Evolutionary conservation across 2,797 vertebrate species (phyloP).

Genomic region (Benthosema pterotum): DNA sequence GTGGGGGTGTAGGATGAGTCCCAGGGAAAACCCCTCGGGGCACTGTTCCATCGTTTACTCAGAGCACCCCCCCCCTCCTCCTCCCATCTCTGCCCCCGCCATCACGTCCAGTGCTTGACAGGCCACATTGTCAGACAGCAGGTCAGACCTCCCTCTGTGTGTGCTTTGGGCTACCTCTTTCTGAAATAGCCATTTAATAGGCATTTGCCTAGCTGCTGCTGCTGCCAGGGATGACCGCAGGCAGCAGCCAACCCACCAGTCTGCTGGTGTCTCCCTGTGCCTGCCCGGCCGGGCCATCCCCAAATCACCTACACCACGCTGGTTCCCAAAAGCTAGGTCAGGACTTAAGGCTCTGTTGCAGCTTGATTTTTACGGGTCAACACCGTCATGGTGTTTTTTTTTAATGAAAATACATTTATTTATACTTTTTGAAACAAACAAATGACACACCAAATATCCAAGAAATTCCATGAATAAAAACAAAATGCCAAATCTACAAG

Average conservation of each 20-base stretch:
- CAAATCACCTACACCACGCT: conserved; percentile 25
- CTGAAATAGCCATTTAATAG: conserved; percentile 57
- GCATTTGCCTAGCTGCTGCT: conserved; percentile 43
- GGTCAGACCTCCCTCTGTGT: conserved; percentile 62
- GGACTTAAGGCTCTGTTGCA: no score
- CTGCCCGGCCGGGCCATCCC: conserved; percentile 30
- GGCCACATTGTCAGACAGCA: conserved; percentile 64
- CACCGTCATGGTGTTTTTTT: no score
- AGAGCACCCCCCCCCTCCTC: conserved; percentile 39
- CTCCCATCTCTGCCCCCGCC: no score
- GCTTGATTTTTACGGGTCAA: no score
- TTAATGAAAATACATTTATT: no score
- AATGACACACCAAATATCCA: no score
- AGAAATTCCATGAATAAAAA: no score
- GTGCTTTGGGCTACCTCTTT: conserved; percentile 41
- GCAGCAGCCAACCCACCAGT: conserved; percentile 39
- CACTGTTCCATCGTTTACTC: conserved; percentile 51
- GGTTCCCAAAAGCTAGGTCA: no score
- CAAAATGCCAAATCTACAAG: no score
- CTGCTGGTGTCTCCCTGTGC: conserved; percentile 54
- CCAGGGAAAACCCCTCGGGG: conserved; percentile 60
- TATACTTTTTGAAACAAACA: no score
- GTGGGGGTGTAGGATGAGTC: conserved; percentile 36
- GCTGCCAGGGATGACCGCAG: conserved; percentile 60
- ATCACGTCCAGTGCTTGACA: conserved; percentile 40